Percentiles rank a stretch among this genome's conserved stretches.
These are phyloP conservation scores for Anguilla pacifica DNA, from an alignment of 2,797 vertebrate species.

Conservation along the genomic window DNA sequence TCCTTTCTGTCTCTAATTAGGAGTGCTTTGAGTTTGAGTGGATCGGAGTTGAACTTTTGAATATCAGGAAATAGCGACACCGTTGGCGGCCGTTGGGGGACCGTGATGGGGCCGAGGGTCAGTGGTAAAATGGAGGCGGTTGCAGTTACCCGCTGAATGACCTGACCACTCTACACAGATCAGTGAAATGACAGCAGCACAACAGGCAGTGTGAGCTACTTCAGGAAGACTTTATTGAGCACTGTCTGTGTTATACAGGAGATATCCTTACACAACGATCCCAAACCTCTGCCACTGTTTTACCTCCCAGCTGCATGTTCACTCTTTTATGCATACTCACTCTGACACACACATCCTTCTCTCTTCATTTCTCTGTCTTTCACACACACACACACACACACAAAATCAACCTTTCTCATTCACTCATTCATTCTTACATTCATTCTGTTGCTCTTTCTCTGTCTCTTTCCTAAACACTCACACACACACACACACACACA, in stretches of 20 bases:
- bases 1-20: too few relatives aligned
- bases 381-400: not conserved
- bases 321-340: constrained; percentile 14
- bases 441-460: too few relatives aligned
- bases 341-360: not conserved
- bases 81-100: too few relatives aligned
- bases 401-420: not conserved
- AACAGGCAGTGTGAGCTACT: not conserved
- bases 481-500: not conserved
- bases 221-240: constrained; percentile 30
- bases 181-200: not conserved
- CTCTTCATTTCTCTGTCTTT: not conserved
- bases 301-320: constrained; percentile 15
- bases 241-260: constrained; percentile 11
- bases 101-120: not conserved
- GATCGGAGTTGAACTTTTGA: too few relatives aligned
- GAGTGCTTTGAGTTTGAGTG: too few relatives aligned
- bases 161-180: too few relatives aligned
- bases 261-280: not conserved
- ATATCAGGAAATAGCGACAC: not conserved
- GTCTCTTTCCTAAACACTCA: not conserved
- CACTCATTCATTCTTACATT: not conserved
- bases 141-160: too few relatives aligned
- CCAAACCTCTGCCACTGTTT: not conserved
- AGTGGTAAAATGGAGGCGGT: too few relatives aligned